Evolutionary conservation across 2,113 vertebrate genomes (phyloP).

Genomic region (Oryzias celebensis): DNA sequence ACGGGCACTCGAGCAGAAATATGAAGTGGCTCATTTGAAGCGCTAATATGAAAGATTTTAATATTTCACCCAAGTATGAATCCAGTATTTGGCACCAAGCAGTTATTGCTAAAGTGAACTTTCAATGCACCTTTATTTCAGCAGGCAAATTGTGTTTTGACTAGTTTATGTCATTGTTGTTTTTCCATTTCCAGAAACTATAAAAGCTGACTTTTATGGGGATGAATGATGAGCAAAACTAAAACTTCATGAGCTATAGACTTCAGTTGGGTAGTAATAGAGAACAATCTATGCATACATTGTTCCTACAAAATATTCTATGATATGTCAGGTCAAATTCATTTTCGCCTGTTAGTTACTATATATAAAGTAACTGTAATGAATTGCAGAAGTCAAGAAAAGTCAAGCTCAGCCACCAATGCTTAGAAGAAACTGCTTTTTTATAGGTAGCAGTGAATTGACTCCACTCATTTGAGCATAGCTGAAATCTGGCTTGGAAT

Average conservation of each 20-base stretch:
- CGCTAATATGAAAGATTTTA: constrained; percentile 54
- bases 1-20: constrained; percentile 37
- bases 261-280: constrained; percentile 1
- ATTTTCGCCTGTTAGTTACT: too few relatives aligned
- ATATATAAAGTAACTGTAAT: too few relatives aligned
- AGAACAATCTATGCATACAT: not conserved
- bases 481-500: too few relatives aligned
- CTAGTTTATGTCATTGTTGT: constrained; percentile 22
- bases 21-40: constrained; percentile 53
- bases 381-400: too few relatives aligned
- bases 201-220: not conserved
- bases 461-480: too few relatives aligned
- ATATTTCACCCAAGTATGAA: constrained; percentile 35
- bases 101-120: constrained; percentile 26
- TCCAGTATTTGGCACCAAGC: constrained; percentile 25
- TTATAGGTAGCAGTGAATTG: too few relatives aligned
- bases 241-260: not conserved
- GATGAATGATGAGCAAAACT: not conserved
- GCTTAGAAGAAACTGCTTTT: too few relatives aligned
- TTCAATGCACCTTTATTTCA: constrained; percentile 24
- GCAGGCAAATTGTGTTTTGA: constrained; percentile 31
- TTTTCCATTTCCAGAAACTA: constrained; percentile 9
- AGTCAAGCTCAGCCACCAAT: too few relatives aligned
- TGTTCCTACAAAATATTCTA: not conserved
- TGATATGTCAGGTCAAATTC: too few relatives aligned